Evolutionary conservation across 2,888 invertebrate genomes (phyloP).

Genomic region (Allacma fusca): DNA sequence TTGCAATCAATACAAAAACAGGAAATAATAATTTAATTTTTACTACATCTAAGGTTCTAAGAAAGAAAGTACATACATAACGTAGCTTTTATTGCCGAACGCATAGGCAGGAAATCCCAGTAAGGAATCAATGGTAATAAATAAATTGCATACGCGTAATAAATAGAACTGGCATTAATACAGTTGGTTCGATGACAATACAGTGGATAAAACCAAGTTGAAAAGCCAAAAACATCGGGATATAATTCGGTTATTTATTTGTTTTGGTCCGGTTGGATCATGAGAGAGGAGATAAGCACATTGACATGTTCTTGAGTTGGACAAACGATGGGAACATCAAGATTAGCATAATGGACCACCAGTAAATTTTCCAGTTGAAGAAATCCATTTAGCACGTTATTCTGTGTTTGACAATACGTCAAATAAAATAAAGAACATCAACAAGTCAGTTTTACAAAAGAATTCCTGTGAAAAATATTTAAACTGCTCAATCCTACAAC

Average conservation of each 20-base stretch:
- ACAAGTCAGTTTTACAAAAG: neutral
- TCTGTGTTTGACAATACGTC: conserved; percentile 67
- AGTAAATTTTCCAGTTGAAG: conserved; percentile 80
- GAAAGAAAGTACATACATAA: no score
- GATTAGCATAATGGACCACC: conserved; percentile 82
- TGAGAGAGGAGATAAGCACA: conserved; percentile 79
- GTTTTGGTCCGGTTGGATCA: conserved; percentile 55
- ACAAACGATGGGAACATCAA: conserved; percentile 83
- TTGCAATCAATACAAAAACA: neutral
- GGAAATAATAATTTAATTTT: neutral
- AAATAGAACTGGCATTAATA: neutral
- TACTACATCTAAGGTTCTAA: no score
- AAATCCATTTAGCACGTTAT: conserved; percentile 88
- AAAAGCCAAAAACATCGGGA: neutral
- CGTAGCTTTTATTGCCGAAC: neutral
- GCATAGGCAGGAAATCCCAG: neutral
- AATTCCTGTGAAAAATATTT: neutral
- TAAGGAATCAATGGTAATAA: neutral
- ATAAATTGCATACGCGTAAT: neutral
- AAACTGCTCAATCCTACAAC: conserved; percentile 10
- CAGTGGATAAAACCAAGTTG: neutral
- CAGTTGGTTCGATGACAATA: neutral
- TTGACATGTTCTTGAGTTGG: conserved; percentile 93
- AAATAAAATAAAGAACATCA: conserved; percentile 23
- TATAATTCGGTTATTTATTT: conserved; percentile 16